These are phyloP conservation scores for Mustela nigripes DNA, from an alignment of 2,113 vertebrate species.

Conservation along the genomic window DNA sequence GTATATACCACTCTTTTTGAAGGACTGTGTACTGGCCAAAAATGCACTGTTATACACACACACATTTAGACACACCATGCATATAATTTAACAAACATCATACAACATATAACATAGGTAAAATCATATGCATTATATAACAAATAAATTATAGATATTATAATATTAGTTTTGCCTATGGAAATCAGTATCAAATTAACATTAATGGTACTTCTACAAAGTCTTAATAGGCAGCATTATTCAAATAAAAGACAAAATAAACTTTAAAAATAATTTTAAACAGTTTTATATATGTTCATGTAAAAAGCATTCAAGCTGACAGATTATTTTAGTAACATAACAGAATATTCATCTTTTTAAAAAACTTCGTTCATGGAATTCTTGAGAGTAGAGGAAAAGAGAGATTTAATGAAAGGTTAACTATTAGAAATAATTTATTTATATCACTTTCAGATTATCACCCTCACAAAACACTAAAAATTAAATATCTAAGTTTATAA, in stretches of 20 bases:
- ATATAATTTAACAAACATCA: background rate
- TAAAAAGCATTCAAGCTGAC: background rate
- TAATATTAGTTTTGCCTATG: background rate
- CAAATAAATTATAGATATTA: background rate
- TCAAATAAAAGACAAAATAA: background rate
- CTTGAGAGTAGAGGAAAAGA: background rate
- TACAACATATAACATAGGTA: background rate
- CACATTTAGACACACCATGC: background rate
- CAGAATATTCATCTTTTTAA: background rate
- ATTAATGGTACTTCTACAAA: background rate
- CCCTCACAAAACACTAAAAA: conserved; percentile 17
- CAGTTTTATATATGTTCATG: background rate
- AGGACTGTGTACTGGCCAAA: background rate
- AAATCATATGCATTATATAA: background rate
- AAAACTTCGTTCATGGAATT: background rate
- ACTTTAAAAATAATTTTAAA: background rate
- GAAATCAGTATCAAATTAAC: background rate
- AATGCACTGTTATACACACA: background rate
- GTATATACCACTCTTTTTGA: background rate
- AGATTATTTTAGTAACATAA: background rate
- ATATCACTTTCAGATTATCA: background rate
- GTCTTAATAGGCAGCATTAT: background rate
- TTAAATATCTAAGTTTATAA: background rate
- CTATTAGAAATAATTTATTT: conserved; percentile 43
- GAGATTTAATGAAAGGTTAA: conserved; percentile 9